Conservation (phyloP, 1,140 invertebrate species). For the Trichogramma pretiosum region DNA sequence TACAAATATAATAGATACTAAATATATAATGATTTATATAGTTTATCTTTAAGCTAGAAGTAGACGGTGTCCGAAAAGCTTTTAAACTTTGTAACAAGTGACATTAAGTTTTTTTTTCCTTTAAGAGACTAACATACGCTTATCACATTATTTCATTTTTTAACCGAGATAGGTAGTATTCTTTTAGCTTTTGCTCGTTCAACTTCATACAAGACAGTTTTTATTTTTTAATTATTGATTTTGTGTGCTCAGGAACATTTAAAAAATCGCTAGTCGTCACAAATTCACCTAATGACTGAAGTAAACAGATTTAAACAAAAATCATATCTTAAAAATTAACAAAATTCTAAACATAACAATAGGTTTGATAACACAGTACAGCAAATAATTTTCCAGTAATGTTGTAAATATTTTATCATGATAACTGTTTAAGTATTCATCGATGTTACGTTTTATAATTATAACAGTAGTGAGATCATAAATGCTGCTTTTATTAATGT, state of each 20-base stretch:
- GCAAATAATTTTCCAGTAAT: too few relatives aligned
- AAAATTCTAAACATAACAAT: background rate
- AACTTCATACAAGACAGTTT: constrained; percentile 6
- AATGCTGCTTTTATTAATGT: too few relatives aligned
- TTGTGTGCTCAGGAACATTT: constrained; percentile 1
- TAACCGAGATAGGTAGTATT: constrained; percentile 4
- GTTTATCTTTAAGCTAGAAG: too few relatives aligned
- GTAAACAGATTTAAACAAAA: background rate
- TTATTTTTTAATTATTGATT: too few relatives aligned
- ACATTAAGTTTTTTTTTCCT: background rate
- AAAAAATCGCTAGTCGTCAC: constrained; percentile 13
- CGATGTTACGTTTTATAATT: too few relatives aligned
- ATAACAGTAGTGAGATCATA: too few relatives aligned
- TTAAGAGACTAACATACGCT: background rate
- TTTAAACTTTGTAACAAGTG: constrained; percentile 2
- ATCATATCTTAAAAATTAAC: background rate
- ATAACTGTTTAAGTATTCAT: too few relatives aligned
- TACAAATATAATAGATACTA: too few relatives aligned
- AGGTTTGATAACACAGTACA: too few relatives aligned
- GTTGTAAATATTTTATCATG: background rate
- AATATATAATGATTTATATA: too few relatives aligned
- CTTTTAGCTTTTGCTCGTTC: too few relatives aligned
- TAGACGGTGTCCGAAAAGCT: constrained; percentile 19
- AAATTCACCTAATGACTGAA: constrained; percentile 9
- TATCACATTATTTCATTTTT: background rate